Conservation (phyloP, 2,888 invertebrate species). For the Ophion ellenae region DNA sequence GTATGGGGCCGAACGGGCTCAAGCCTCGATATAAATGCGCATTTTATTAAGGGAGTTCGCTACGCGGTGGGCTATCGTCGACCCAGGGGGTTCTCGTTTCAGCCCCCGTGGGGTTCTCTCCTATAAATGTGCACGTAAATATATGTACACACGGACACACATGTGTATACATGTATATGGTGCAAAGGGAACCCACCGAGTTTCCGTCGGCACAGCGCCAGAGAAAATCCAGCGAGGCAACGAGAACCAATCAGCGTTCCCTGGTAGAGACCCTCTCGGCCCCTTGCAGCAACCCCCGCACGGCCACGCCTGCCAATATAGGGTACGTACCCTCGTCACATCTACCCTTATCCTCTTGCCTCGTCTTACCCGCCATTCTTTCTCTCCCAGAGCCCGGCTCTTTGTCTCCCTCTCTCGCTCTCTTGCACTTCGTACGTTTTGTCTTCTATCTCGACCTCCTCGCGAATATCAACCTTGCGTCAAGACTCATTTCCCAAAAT, state of each 20-base stretch:
- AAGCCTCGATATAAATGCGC: slow-evolving; percentile 79
- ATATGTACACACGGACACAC: neutral
- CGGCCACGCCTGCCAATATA: slow-evolving; percentile 84
- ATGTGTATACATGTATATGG: slow-evolving; percentile 5
- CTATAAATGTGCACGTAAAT: slow-evolving; percentile 1
- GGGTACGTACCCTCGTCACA: slow-evolving; percentile 81
- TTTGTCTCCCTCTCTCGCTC: slow-evolving; percentile 52
- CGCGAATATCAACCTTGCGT: slow-evolving; percentile 66
- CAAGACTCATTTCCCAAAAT: slow-evolving; percentile 81
- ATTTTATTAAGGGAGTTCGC: slow-evolving; percentile 79
- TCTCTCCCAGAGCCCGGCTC: slow-evolving; percentile 36
- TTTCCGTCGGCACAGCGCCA: slow-evolving; percentile 72
- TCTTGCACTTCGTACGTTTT: slow-evolving; percentile 65
- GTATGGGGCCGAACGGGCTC: slow-evolving; percentile 55
- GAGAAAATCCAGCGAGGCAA: slow-evolving; percentile 68
- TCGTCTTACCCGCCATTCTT: slow-evolving; percentile 71
- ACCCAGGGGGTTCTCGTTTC: slow-evolving; percentile 67
- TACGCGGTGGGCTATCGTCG: slow-evolving; percentile 70
- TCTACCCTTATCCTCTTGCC: slow-evolving; percentile 68
- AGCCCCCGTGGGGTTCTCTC: slow-evolving; percentile 69
- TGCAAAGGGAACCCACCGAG: slow-evolving; percentile 69
- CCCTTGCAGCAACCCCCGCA: slow-evolving; percentile 74
- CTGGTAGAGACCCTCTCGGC: slow-evolving; percentile 76
- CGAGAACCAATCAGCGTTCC: slow-evolving; percentile 82
- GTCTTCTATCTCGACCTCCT: slow-evolving; percentile 54